Base-by-base conservation (phyloP, 2,888 invertebrate genomes). In the Drosophila nr. perissopoda region DNA sequence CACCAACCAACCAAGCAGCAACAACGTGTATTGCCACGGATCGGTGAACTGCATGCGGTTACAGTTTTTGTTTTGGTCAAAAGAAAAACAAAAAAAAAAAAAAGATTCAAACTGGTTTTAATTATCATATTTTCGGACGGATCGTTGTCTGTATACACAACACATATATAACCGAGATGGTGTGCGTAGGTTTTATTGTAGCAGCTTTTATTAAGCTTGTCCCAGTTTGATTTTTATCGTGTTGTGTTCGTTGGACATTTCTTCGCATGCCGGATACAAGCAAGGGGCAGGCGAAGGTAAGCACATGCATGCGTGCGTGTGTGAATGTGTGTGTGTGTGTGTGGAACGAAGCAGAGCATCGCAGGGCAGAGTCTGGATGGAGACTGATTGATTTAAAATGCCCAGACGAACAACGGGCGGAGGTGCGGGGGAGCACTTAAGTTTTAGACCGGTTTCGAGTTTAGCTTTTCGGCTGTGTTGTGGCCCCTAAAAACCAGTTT, bases 191-290 rank as follows among this genome's bases (percentile, higher is more conserved):
- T 42, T 63, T 58, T 70, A 81, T 79, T 82, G 66, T 64, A 34
- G 53, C 70, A 59, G 75, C 70, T 80, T 74, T 88, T 88, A 73
- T 83, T 66, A 70, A 75, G 79, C 74, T 81, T 88, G 85, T 86
- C 81, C 90, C 79, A 81, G 77, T 86, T 90, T 88, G 76, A 87
- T 71, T 81, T 74, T 89, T 76, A 87, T 87, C 84, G 78, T 46
- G 16, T 40, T 56, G 34, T 72, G 66, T 57, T 67, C 74, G 70
- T 42, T 65, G 85, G 73, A 46, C 88, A 85, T 84, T 88, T 85
- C 90, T 88, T 82, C 74, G 70, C 72, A 84, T 75, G 56, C 79
- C 82, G 81, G 78, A 82, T 81, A 70, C 70, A 48, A 56, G 36
- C 66, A 73, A 48, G 58, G 67, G 54, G 54, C 70, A 76, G 63